These are phyloP conservation scores for Simalia tracyae DNA, from an alignment of 2,797 vertebrate species.

Conservation along the genomic window DNA sequence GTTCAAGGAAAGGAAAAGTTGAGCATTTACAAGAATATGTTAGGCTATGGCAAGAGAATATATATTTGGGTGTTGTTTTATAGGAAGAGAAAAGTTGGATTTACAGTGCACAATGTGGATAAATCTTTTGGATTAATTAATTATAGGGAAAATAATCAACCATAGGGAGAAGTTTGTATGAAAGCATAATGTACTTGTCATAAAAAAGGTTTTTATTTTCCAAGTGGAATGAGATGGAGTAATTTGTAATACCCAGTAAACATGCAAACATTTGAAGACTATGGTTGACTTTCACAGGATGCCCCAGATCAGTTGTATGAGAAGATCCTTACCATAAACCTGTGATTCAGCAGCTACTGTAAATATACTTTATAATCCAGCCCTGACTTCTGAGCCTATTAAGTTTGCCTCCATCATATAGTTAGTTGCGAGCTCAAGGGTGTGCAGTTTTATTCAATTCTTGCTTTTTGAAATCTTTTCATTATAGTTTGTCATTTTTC, in stretches of 20 bases:
- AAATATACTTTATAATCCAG: neutral
- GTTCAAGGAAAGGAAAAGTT: constrained; percentile 18
- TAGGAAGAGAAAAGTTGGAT: neutral
- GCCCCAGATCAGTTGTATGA: neutral
- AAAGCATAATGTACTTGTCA: neutral
- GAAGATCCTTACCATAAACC: neutral
- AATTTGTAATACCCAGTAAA: constrained; percentile 9
- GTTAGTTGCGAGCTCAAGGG: neutral
- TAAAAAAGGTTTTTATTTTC: neutral
- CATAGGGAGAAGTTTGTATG: neutral
- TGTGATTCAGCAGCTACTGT: constrained; percentile 10
- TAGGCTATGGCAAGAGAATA: constrained; percentile 18
- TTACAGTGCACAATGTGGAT: neutral
- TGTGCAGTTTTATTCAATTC: neutral
- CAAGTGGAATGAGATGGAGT: neutral
- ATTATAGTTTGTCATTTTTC: neutral
- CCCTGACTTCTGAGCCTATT: fast-evolving
- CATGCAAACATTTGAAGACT: neutral
- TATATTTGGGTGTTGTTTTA: constrained; percentile 18
- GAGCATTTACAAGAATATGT: constrained; percentile 20
- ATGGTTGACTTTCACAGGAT: neutral
- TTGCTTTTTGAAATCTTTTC: neutral
- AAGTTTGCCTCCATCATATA: neutral
- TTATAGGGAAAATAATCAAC: constrained; percentile 7
- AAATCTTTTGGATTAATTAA: constrained; percentile 30